Percentiles rank a stretch among this genome's conserved stretches.
phyloP scores from a whole-genome alignment of 1,140 invertebrate genomes.

The Panagrolaimus sp. region DNA sequence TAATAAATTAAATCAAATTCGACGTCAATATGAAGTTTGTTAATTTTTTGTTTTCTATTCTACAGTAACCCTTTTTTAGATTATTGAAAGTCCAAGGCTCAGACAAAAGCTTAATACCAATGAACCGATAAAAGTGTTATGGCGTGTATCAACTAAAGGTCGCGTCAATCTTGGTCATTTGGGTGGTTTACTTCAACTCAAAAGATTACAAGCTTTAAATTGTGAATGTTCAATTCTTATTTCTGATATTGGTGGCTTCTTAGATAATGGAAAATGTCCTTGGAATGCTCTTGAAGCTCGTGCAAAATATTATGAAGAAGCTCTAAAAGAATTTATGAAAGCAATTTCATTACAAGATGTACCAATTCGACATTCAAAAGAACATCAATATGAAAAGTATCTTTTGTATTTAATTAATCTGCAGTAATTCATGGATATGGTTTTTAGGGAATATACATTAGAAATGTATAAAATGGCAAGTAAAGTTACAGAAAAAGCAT shows the following conservation, averaged over 20 bases:
- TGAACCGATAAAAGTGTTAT: conserved; percentile 32
- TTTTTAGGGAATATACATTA: conserved; percentile 75
- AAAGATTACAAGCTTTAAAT: conserved; percentile 19
- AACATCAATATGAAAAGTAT: conserved; percentile 79
- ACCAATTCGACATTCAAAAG: conserved; percentile 85
- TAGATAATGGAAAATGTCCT: conserved; percentile 99
- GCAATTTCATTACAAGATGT: conserved; percentile 89
- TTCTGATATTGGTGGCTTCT: conserved; percentile 93
- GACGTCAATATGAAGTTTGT: conserved; percentile 13
- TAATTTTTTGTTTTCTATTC: conserved; percentile 10
- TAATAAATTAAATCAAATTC: conserved; percentile 11
- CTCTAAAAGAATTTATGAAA: conserved; percentile 85
- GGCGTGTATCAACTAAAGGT: conserved; percentile 46
- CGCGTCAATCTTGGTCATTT: conserved; percentile 49
- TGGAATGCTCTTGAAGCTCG: conserved; percentile 84
- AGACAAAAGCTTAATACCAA: not conserved
- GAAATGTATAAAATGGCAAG: conserved; percentile 88
- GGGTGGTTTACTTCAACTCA: conserved; percentile 33
- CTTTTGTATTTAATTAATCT: not conserved
- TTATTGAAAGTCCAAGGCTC: not conserved
- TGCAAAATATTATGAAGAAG: conserved; percentile 83
- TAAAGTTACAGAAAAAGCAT: conserved; percentile 87
- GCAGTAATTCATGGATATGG: not conserved
- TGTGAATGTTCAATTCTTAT: conserved; percentile 81
- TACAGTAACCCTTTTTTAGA: not conserved